Evolutionary conservation across 2,888 invertebrate genomes (phyloP).

Genomic region (Drosophila subquinaria): DNA sequence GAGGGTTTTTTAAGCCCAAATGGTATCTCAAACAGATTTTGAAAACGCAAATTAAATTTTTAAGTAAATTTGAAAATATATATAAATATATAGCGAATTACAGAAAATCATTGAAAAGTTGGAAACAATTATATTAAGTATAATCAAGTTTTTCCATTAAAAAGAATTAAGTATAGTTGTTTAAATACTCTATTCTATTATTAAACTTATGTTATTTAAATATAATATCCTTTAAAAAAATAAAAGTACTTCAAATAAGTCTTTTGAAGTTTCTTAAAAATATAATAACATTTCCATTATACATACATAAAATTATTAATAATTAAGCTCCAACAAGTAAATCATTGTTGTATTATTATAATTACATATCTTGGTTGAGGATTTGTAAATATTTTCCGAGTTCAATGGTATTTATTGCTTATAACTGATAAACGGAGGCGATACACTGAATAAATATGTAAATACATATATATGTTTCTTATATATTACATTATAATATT

Average conservation of each 20-base stretch:
- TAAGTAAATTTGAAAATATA: too few species aligned
- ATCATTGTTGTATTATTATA: neutral
- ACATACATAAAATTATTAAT: neutral
- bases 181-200: too few species aligned
- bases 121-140: too few species aligned
- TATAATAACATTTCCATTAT: neutral
- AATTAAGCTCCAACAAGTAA: neutral
- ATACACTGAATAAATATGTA: neutral
- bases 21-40: neutral
- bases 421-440: constrained; percentile 1
- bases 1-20: too few species aligned
- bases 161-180: too few species aligned
- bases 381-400: neutral
- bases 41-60: too few species aligned
- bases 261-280: neutral
- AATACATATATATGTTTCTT: neutral
- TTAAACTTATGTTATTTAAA: neutral
- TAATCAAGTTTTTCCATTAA: too few species aligned
- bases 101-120: too few species aligned
- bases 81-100: too few species aligned
- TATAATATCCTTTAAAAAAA: neutral
- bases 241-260: too few species aligned
- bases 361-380: neutral
- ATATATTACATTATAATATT: constrained; percentile 4
- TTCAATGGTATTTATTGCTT: constrained; percentile 11